Conservation (phyloP, 2,888 invertebrate genomes). For the Malacosoma neustria region DNA sequence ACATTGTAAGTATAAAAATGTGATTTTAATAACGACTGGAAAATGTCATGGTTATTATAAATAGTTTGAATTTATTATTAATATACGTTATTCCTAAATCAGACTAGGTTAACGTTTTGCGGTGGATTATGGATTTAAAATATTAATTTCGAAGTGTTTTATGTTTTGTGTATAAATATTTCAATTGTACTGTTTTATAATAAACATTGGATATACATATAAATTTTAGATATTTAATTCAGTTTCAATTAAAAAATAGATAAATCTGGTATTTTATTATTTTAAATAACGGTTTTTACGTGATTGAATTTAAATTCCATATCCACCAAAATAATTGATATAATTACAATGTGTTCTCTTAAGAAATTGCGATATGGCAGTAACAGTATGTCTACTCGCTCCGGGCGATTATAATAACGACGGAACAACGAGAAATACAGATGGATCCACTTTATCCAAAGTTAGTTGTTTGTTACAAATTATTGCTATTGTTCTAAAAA, state of each 20-base stretch:
- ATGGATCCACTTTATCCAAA: too few species aligned
- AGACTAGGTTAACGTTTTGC: constrained; percentile 29
- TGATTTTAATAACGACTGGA: background rate
- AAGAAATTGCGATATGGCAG: constrained; percentile 49
- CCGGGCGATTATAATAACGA: constrained; percentile 27
- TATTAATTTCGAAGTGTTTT: too few species aligned
- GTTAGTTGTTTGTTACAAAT: too few species aligned
- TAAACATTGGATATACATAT: too few species aligned
- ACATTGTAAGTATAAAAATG: constrained; percentile 22
- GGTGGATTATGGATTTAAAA: background rate
- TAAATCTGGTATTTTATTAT: too few species aligned
- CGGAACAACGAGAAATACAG: constrained; percentile 15
- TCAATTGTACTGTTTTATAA: too few species aligned
- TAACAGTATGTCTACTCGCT: constrained; percentile 52
- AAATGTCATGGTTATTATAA: constrained; percentile 22
- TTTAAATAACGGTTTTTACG: too few species aligned
- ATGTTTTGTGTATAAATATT: too few species aligned
- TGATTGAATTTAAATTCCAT: background rate
- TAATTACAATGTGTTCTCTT: background rate
- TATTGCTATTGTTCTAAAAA: too few species aligned
- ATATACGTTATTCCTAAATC: constrained; percentile 27
- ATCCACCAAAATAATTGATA: background rate
- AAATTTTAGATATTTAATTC: too few species aligned
- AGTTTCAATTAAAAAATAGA: too few species aligned
- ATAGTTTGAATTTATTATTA: constrained; percentile 8